Base-by-base conservation (phyloP, 2,888 invertebrate genomes). In the Pollenia angustigena region DNA sequence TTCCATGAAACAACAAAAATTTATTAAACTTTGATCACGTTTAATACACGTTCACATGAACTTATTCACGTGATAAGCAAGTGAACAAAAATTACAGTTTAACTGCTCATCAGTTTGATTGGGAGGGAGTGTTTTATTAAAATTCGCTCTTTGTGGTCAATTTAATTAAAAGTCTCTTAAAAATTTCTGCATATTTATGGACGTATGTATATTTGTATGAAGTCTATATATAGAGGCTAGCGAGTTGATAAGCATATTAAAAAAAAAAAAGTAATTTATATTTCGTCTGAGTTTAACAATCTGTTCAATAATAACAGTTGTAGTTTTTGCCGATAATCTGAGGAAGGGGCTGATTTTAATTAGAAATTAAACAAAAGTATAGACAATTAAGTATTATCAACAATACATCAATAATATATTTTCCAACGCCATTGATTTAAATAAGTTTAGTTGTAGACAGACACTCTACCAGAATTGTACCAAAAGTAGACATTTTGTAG, bases 1-100 rank as follows among this genome's bases (percentile, higher is more conserved):
- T n/a, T n/a, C 44, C 16, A 8, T n/a, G n/a, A 72, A 72, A 58
- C 10, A 58, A 66, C 12, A 56, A 52, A 76, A 32, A 60, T 69
- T 32, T 40, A 32, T 44, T 46, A 64, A 74, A 54, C 46, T 71
- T 76, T 69, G 71, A 86, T 80, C 80, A 86, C 83, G 86, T 86
- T 83, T 86, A 64, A 80, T 71, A 80, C 80, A 83, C 76, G 86
- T 80, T 86, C 71, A 58, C 46, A 10, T 11, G 7, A 2, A 23
- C 23, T 46, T 23, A 80, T 86, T 80, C 86, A 86, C 82, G 83
- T 86, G 86, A 83, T 72, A 60, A 40, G 16, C 60, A 86, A 86
- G 56, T 86, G 85, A 60, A 71, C 81, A 81, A 69, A 68, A 44
- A 6, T 32, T 8, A 58, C 56, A 72, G 62, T 54, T 64, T 11